Conservation (phyloP, 2,797 vertebrate species). For the Petrocephalus schoutedeni region DNA sequence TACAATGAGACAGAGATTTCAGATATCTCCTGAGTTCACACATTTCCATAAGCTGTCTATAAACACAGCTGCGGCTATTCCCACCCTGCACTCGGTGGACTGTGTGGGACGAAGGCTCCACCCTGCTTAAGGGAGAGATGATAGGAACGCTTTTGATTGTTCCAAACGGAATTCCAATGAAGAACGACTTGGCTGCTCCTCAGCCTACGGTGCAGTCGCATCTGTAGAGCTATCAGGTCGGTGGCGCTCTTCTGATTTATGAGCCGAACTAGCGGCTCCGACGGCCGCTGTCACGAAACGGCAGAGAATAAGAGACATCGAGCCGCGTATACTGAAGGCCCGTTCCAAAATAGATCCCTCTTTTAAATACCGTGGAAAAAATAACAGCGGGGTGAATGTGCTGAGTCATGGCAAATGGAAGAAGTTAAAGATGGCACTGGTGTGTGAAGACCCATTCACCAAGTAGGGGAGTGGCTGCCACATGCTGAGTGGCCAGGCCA, state of each 20-base stretch:
- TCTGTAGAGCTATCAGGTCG: not conserved
- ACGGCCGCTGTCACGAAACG: not conserved
- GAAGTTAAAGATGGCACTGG: conserved; percentile 16
- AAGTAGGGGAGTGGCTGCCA: not conserved
- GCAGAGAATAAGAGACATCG: not conserved
- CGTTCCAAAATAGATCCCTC: not conserved
- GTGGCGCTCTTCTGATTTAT: not conserved
- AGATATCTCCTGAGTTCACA: not conserved
- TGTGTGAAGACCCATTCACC: not conserved
- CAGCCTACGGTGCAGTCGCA: not conserved
- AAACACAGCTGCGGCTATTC: conserved; percentile 8
- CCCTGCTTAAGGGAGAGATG: conserved; percentile 9
- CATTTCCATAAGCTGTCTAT: conserved; percentile 8
- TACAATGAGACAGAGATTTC: not conserved
- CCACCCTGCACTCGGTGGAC: conserved; percentile 9
- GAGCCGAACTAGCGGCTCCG: not conserved
- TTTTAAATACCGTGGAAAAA: conserved; percentile 3
- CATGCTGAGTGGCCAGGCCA: not conserved
- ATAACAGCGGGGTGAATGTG: conserved; percentile 1
- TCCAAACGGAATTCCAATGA: not conserved
- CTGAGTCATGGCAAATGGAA: conserved; percentile 13
- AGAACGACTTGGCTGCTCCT: not conserved
- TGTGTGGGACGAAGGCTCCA: conserved; percentile 1
- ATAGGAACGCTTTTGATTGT: conserved; percentile 17
- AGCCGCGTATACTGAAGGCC: not conserved